phyloP scores from a whole-genome alignment of 2,113 vertebrate species.

The Elaphurus davidianus region DNA sequence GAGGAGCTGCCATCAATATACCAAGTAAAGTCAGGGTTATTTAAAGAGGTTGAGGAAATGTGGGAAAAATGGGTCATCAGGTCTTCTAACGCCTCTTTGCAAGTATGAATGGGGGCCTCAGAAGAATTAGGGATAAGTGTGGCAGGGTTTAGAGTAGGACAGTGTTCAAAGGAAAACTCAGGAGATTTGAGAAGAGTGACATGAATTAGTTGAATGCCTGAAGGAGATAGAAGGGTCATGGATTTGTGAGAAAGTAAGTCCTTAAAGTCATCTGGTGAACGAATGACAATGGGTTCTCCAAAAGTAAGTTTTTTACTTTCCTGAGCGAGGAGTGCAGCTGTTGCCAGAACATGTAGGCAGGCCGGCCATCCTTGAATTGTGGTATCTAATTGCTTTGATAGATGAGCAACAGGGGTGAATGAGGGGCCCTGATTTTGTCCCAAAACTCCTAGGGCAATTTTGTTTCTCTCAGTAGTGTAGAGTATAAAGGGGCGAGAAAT shows the following conservation, averaged over 20 bases:
- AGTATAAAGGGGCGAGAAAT: neutral
- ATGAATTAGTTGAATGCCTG: neutral
- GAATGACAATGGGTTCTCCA: neutral
- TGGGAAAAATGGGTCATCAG: neutral
- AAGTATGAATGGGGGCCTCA: neutral
- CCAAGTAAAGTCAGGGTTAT: neutral
- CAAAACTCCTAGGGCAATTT: neutral
- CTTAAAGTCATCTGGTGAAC: neutral
- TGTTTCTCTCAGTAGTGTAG: neutral
- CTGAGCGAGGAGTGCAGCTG: neutral
- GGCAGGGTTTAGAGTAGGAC: neutral
- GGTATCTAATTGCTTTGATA: neutral
- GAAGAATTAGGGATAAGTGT: neutral
- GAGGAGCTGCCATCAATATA: neutral
- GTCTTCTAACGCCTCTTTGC: neutral
- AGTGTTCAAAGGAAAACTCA: neutral
- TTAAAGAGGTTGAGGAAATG: neutral
- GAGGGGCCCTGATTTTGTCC: neutral
- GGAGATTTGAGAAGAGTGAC: neutral
- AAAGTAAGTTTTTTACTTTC: neutral
- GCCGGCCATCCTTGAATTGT: neutral
- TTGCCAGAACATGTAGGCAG: neutral
- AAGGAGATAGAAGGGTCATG: neutral
- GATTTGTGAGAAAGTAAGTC: neutral
- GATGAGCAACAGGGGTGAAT: neutral